These are phyloP conservation scores for Thalassarche chlororhynchos DNA, from an alignment of 2,113 vertebrate genomes.

Conservation along the genomic window DNA sequence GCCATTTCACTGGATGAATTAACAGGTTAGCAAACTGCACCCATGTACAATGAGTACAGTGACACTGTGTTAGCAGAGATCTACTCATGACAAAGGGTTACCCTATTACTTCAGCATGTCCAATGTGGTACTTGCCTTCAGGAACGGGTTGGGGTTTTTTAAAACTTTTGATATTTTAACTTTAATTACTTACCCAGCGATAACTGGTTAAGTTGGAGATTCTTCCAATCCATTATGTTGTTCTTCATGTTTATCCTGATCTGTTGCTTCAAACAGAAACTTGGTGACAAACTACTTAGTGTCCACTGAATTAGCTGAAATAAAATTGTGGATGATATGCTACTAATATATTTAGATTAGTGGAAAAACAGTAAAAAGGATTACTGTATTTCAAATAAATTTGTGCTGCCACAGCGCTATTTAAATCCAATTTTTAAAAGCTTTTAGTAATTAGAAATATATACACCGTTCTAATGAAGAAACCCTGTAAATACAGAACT, in stretches of 20 bases:
- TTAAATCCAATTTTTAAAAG: background rate
- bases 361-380: background rate
- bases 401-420: background rate
- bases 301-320: background rate
- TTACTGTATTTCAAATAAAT: background rate
- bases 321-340: background rate
- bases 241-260: background rate
- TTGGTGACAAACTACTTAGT: background rate
- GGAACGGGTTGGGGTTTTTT: fast-evolving
- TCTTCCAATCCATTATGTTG: background rate
- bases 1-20: background rate
- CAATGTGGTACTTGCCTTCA: background rate
- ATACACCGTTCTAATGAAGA: background rate
- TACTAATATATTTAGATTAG: background rate
- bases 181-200: background rate
- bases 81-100: background rate
- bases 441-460: background rate
- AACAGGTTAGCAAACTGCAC: background rate
- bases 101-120: background rate
- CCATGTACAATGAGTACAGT: too few species aligned
- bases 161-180: background rate
- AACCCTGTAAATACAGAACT: background rate
- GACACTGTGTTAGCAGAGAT: background rate
- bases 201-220: background rate
- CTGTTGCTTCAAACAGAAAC: background rate